phyloP scores from a whole-genome alignment of 2,888 invertebrate genomes.

The Eilema griseolum region DNA sequence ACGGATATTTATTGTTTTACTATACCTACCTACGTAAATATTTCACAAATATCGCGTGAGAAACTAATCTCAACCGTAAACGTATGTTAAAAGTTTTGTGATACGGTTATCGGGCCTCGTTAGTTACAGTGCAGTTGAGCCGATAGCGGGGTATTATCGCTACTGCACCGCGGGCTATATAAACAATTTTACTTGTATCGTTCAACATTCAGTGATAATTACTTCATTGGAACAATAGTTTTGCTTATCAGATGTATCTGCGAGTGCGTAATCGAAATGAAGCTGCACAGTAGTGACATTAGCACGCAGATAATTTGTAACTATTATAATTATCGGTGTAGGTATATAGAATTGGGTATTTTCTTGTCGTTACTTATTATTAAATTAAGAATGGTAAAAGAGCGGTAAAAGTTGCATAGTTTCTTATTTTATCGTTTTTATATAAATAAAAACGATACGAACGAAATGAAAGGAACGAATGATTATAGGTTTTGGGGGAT shows the following conservation, averaged over 20 bases:
- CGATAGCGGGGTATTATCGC: constrained; percentile 44
- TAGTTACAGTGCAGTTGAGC: constrained; percentile 22
- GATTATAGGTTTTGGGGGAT: too few species aligned
- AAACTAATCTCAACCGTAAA: constrained; percentile 10
- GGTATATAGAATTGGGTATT: too few species aligned
- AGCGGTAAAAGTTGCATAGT: too few species aligned
- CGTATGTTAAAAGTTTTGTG: constrained; percentile 13
- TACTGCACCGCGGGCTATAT: constrained; percentile 23
- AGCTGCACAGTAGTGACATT: neutral
- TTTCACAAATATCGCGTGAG: constrained; percentile 3
- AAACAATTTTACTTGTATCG: neutral
- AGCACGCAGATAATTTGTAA: neutral
- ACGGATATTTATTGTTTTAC: too few species aligned
- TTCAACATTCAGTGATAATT: neutral
- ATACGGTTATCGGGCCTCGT: constrained; percentile 35
- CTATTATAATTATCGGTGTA: too few species aligned
- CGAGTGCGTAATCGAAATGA: neutral
- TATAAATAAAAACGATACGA: too few species aligned
- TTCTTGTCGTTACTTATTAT: too few species aligned
- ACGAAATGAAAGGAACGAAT: too few species aligned
- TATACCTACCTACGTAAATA: neutral
- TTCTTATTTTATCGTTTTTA: too few species aligned
- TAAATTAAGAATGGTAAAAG: too few species aligned
- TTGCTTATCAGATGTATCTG: neutral
- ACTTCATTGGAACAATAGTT: neutral